Conservation (phyloP, 2,888 invertebrate species). For the Heliconius ismenius region DNA sequence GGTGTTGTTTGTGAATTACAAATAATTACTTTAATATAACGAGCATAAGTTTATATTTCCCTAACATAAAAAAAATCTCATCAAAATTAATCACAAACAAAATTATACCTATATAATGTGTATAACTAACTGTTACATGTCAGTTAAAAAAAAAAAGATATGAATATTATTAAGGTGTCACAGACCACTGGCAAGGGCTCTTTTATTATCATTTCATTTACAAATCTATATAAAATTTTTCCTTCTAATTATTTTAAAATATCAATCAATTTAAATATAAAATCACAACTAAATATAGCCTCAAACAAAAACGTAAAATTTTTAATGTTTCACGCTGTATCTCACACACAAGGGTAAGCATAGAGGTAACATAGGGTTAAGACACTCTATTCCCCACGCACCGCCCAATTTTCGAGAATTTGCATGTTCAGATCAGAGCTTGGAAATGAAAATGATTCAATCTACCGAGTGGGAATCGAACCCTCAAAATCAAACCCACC, state of each 20-base stretch:
- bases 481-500: neutral
- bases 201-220: constrained; percentile 24
- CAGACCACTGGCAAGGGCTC: constrained; percentile 40
- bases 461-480: neutral
- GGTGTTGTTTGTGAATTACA: constrained; percentile 3
- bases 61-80: constrained; percentile 32
- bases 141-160: constrained; percentile 1
- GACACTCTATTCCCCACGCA: neutral
- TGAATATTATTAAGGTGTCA: constrained; percentile 31
- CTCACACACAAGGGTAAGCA: neutral
- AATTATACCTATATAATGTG: constrained; percentile 24
- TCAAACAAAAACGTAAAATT: constrained; percentile 16
- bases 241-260: constrained; percentile 6
- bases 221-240: constrained; percentile 22
- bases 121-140: constrained; percentile 2
- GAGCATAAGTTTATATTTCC: constrained; percentile 5
- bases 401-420: neutral
- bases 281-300: constrained; percentile 25
- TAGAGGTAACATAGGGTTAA: neutral
- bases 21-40: constrained; percentile 5
- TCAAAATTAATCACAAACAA: constrained; percentile 34
- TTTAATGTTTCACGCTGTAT: neutral
- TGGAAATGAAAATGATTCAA: neutral
- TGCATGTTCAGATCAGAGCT: neutral
- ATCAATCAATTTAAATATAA: constrained; percentile 1